These are phyloP conservation scores for Sycophaga agraensis DNA, from an alignment of 1,140 invertebrate genomes.

Conservation along the genomic window DNA sequence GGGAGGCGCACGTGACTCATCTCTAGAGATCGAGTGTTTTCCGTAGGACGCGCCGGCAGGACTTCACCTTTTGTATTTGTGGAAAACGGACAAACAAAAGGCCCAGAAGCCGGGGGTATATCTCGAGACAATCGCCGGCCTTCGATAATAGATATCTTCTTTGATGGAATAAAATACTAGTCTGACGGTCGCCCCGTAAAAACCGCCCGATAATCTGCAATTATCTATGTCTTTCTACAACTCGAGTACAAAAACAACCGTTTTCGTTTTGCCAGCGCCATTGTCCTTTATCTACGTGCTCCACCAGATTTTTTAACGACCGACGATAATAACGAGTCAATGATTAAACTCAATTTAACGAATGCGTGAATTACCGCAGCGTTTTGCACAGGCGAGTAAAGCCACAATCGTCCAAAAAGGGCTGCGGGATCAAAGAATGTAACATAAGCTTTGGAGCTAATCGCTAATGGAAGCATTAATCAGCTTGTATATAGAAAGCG, in stretches of 20 bases:
- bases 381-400: too few species aligned
- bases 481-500: too few species aligned
- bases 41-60: not conserved
- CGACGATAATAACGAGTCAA: too few species aligned
- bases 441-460: too few species aligned
- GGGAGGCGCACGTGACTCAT: not conserved
- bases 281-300: too few species aligned
- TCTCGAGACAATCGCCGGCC: not conserved
- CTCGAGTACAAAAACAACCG: not conserved
- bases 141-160: constrained; percentile 14
- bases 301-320: too few species aligned
- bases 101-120: not conserved
- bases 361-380: too few species aligned
- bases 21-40: constrained; percentile 11
- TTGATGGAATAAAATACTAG: constrained; percentile 4
- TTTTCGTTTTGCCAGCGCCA: too few species aligned
- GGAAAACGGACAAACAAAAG: constrained; percentile 12
- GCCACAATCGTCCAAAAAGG: too few species aligned
- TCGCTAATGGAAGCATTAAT: too few species aligned
- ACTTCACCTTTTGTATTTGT: not conserved
- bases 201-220: not conserved
- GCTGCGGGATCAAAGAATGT: too few species aligned
- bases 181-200: not conserved
- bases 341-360: too few species aligned
- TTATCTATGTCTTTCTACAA: not conserved